phyloP scores from a whole-genome alignment of 2,888 invertebrate genomes.

The Drosophila borborema region DNA sequence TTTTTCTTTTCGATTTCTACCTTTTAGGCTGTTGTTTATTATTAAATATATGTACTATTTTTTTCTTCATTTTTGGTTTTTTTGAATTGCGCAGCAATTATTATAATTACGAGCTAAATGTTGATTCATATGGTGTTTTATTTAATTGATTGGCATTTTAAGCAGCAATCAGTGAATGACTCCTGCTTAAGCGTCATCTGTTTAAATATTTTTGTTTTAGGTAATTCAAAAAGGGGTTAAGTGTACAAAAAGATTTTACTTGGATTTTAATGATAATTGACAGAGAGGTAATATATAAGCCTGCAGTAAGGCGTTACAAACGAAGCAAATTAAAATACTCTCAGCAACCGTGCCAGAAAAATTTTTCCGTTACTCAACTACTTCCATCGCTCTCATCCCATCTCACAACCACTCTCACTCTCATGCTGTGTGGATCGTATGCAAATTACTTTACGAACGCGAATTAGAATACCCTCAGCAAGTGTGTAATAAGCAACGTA shows the following conservation, averaged over 20 bases:
- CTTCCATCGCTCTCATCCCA: background rate
- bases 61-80: conserved; percentile 30
- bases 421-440: background rate
- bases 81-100: conserved; percentile 51
- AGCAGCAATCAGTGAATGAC: conserved; percentile 24
- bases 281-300: background rate
- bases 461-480: background rate
- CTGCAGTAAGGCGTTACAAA: background rate
- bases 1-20: background rate
- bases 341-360: background rate
- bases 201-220: background rate
- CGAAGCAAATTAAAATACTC: background rate
- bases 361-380: background rate
- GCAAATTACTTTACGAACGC: background rate
- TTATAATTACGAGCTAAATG: conserved; percentile 40
- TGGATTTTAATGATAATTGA: background rate
- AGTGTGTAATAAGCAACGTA: background rate
- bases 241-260: too few relatives aligned
- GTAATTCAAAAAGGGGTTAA: background rate
- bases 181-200: conserved; percentile 1
- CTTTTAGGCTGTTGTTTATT: conserved; percentile 32
- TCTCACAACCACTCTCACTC: background rate
- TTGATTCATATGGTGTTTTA: conserved; percentile 41
- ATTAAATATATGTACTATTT: conserved; percentile 12
- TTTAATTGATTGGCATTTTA: conserved; percentile 55